Percentiles rank a stretch among this genome's conserved stretches.
phyloP scores from a whole-genome alignment of 1,140 invertebrate species.

The Gonioctena quinquepunctata region DNA sequence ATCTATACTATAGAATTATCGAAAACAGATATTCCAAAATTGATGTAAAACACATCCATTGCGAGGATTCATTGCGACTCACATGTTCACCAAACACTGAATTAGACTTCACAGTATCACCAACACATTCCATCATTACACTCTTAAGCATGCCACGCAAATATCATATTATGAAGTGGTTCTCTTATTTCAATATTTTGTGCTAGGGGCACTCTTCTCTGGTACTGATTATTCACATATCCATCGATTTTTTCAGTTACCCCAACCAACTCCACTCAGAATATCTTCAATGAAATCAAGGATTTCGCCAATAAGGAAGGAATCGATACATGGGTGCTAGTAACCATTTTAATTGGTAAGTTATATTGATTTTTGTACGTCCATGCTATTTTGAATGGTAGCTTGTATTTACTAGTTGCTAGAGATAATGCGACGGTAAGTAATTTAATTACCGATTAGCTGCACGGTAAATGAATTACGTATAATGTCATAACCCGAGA shows the following conservation, averaged over 20 bases:
- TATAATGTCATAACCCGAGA: too few relatives aligned
- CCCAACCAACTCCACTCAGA: conserved; percentile 29
- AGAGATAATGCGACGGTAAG: too few relatives aligned
- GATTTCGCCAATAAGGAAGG: conserved; percentile 66
- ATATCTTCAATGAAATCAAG: conserved; percentile 49
- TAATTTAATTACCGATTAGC: too few relatives aligned
- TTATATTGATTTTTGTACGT: too few relatives aligned
- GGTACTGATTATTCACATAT: conserved; percentile 26
- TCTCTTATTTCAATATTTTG: conserved; percentile 30
- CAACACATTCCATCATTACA: background rate
- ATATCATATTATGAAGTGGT: conserved; percentile 27
- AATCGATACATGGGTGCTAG: conserved; percentile 73
- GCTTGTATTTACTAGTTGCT: too few relatives aligned
- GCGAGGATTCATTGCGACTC: too few relatives aligned
- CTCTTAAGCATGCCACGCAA: background rate
- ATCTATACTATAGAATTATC: too few relatives aligned
- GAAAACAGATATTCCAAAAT: too few relatives aligned
- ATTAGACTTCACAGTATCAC: background rate
- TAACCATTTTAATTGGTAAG: conserved; percentile 72
- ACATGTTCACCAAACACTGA: too few relatives aligned
- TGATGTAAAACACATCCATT: too few relatives aligned
- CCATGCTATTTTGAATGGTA: too few relatives aligned
- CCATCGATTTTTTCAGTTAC: conserved; percentile 24
- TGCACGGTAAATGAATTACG: too few relatives aligned
- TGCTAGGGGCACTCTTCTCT: conserved; percentile 29